Conservation (phyloP, 2,888 invertebrate genomes). For the Perizoma affinitatum region DNA sequence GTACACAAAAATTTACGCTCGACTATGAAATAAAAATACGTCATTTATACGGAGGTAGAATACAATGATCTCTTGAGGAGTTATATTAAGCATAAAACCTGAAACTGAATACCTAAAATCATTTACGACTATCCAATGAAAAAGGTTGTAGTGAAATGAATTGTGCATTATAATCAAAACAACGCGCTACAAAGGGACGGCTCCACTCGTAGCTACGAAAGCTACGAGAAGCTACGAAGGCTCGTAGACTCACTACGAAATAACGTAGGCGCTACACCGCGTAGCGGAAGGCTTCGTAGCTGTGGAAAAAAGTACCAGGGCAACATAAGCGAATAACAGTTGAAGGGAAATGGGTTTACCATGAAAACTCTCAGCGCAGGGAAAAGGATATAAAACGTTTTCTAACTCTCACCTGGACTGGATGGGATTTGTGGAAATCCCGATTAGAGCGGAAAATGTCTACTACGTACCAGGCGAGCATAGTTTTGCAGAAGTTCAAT, state of each 20-base stretch:
- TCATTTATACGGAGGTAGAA: too few relatives aligned
- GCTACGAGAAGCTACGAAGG: slow-evolving; percentile 2
- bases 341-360: slow-evolving; percentile 29
- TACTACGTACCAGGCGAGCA: slow-evolving; percentile 73
- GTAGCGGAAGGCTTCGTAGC: slow-evolving; percentile 49
- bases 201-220: slow-evolving; percentile 3
- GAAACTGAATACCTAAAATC: too few relatives aligned
- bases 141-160: neutral
- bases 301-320: slow-evolving; percentile 61
- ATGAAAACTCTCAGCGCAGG: slow-evolving; percentile 41
- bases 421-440: slow-evolving; percentile 77
- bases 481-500: slow-evolving; percentile 36
- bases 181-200: slow-evolving; percentile 5
- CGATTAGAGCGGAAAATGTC: slow-evolving; percentile 84
- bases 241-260: slow-evolving; percentile 26
- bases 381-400: slow-evolving; percentile 56
- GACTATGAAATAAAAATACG: too few relatives aligned
- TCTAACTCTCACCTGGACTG: slow-evolving; percentile 68
- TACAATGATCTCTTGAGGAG: neutral
- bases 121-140: too few relatives aligned
- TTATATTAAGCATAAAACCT: neutral
- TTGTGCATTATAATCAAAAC: too few relatives aligned
- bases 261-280: slow-evolving; percentile 31
- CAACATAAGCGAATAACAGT: slow-evolving; percentile 47
- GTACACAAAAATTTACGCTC: slow-evolving; percentile 7